phyloP scores from a whole-genome alignment of 2,888 invertebrate genomes.

The Dryocosmus kuriphilus region DNA sequence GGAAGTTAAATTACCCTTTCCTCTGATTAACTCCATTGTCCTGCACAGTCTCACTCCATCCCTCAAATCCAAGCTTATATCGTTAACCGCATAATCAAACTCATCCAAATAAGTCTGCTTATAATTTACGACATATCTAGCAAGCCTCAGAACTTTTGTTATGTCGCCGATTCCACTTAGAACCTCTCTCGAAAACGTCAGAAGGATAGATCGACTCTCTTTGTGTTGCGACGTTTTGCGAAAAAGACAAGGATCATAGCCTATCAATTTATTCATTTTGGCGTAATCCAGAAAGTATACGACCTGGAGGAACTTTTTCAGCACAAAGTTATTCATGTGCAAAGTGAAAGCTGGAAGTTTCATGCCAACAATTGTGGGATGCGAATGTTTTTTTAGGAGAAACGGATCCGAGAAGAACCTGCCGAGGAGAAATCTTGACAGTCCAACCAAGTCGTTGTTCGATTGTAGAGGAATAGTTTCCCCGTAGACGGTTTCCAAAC shows the following conservation, averaged over 20 bases:
- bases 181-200: conserved; percentile 88
- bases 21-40: conserved; percentile 87
- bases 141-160: conserved; percentile 86
- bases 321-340: conserved; percentile 87
- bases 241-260: conserved; percentile 94
- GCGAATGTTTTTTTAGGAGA: conserved; percentile 82
- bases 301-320: conserved; percentile 90
- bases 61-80: conserved; percentile 88
- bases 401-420: conserved; percentile 88
- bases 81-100: conserved; percentile 91
- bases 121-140: conserved; percentile 88
- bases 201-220: conserved; percentile 87
- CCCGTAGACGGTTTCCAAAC: conserved; percentile 92
- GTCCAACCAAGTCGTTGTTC: conserved; percentile 88
- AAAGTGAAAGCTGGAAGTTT: conserved; percentile 82
- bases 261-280: conserved; percentile 87
- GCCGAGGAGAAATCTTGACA: conserved; percentile 87
- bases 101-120: conserved; percentile 92
- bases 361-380: conserved; percentile 82
- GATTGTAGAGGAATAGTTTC: conserved; percentile 86
- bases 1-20: conserved; percentile 83
- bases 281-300: conserved; percentile 92
- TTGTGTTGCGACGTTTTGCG: conserved; percentile 85
- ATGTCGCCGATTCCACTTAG: conserved; percentile 91
- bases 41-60: conserved; percentile 91